Conservation (phyloP, 2,113 vertebrate species). For the Mormyrus iriodes region DNA sequence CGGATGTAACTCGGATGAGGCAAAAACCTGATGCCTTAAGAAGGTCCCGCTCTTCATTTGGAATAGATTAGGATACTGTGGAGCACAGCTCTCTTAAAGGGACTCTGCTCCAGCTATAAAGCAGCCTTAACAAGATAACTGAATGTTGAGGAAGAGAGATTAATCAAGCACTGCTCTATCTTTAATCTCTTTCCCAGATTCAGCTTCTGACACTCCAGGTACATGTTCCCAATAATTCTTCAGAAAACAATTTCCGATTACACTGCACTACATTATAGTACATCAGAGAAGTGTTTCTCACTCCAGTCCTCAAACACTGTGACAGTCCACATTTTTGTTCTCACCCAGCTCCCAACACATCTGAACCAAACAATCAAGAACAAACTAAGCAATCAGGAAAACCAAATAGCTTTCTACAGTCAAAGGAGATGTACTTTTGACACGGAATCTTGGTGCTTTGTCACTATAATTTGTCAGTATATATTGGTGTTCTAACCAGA, state of each 20-base stretch:
- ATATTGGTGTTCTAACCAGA: no score
- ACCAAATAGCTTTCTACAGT: background rate
- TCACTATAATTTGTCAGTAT: no score
- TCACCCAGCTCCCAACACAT: no score
- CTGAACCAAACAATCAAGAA: no score
- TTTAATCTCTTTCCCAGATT: constrained; percentile 18
- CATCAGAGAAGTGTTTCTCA: background rate
- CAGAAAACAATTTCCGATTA: background rate
- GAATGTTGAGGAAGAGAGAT: constrained; percentile 4
- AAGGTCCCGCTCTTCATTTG: constrained; percentile 10
- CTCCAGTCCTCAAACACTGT: no score
- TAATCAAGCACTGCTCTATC: constrained; percentile 15
- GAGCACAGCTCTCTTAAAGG: background rate
- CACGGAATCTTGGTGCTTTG: no score
- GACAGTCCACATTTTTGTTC: no score
- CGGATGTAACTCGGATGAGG: constrained; percentile 13
- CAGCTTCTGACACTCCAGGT: background rate
- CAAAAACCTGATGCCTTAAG: background rate
- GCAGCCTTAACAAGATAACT: constrained; percentile 1
- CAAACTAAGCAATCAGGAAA: background rate
- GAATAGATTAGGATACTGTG: constrained; percentile 10
- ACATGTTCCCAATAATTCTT: background rate
- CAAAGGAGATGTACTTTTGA: no score
- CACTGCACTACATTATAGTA: background rate
- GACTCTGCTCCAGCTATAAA: background rate